phyloP scores from a whole-genome alignment of 2,113 vertebrate species.

The Cinclus mexicanus region DNA sequence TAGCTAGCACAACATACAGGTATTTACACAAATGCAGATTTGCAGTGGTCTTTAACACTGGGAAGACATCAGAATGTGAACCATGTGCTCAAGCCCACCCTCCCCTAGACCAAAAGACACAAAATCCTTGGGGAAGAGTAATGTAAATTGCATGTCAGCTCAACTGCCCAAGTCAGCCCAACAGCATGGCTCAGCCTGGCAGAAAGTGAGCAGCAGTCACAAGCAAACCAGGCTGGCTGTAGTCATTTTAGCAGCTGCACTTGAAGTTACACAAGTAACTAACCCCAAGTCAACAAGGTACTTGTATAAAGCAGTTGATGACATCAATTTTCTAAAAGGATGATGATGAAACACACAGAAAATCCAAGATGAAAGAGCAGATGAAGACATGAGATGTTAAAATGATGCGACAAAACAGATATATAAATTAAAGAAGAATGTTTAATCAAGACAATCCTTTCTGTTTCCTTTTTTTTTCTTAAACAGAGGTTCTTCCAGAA shows the following conservation, averaged over 20 bases:
- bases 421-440: conserved; percentile 63
- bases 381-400: background rate
- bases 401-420: conserved; percentile 47
- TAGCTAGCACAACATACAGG: background rate
- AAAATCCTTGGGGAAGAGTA: background rate
- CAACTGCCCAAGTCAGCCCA: background rate
- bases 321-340: background rate
- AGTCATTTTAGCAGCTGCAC: background rate
- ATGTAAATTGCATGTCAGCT: background rate
- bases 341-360: background rate
- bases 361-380: background rate
- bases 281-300: background rate
- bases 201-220: background rate
- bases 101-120: background rate
- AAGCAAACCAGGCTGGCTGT: background rate
- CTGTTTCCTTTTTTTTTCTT: background rate
- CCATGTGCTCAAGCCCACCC: background rate
- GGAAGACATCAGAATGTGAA: background rate
- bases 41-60: background rate
- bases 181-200: background rate
- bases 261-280: background rate
- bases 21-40: conserved; percentile 26
- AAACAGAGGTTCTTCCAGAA: conserved; percentile 27
- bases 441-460: conserved; percentile 59
- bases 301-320: background rate